phyloP scores from a whole-genome alignment of 2,113 vertebrate genomes.

The Passerina amoena region DNA sequence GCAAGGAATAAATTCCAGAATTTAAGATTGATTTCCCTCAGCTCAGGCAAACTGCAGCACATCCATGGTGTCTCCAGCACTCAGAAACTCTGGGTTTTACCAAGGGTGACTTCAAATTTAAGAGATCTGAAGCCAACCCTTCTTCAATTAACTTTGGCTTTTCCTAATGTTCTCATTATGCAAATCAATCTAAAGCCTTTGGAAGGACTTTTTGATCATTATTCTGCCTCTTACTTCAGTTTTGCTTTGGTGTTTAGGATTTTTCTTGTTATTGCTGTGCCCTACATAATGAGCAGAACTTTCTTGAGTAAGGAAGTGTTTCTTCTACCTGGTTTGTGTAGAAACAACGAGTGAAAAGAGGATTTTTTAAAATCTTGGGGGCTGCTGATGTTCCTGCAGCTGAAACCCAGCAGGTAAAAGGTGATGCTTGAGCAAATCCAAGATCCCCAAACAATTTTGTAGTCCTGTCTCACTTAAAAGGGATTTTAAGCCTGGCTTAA shows the following conservation, averaged over 20 bases:
- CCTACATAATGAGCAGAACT: not conserved
- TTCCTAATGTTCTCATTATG: not conserved
- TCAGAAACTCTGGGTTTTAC: not conserved
- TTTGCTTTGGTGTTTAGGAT: not conserved
- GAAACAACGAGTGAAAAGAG: not conserved
- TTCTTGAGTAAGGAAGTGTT: not conserved
- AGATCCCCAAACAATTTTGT: not conserved
- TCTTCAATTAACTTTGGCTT: not conserved
- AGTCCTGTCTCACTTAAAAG: conserved; percentile 53
- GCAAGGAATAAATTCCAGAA: not conserved
- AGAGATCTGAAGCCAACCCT: not conserved
- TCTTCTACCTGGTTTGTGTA: not conserved
- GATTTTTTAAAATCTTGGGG: not conserved
- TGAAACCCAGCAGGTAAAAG: not conserved
- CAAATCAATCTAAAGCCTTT: not conserved
- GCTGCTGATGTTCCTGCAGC: not conserved
- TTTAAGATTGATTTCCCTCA: not conserved
- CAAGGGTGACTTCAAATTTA: not conserved
- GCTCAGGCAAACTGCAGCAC: not conserved
- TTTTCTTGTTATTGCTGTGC: not conserved
- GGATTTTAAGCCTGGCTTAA: conserved; percentile 39
- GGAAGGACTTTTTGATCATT: not conserved
- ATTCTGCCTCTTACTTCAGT: not conserved
- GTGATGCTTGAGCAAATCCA: not conserved
- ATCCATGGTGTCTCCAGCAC: fast-evolving